These are phyloP conservation scores for Arctocebus calabarensis DNA, from an alignment of 2,797 vertebrate genomes.

Conservation along the genomic window DNA sequence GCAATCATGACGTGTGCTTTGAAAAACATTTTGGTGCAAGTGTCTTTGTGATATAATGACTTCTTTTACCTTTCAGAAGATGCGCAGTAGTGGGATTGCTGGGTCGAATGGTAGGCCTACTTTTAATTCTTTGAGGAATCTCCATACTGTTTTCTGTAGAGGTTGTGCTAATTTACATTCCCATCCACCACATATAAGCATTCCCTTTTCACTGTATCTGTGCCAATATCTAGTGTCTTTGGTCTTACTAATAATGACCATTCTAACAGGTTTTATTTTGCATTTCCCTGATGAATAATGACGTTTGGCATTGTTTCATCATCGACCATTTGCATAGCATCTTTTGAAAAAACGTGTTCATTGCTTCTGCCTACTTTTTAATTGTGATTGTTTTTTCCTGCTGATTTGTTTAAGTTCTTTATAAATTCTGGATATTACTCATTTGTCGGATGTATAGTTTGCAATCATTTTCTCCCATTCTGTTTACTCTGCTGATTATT, in stretches of 20 bases:
- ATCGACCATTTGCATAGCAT: not conserved
- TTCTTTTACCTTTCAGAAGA: not conserved
- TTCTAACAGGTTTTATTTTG: not conserved
- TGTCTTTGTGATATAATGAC: not conserved
- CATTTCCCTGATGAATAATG: not conserved
- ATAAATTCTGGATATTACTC: not conserved
- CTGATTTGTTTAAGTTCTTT: not conserved
- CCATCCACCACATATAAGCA: not conserved
- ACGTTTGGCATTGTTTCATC: not conserved
- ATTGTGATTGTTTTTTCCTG: not conserved
- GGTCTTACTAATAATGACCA: not conserved
- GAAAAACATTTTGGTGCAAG: not conserved
- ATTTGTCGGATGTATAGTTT: not conserved
- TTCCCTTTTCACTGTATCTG: not conserved
- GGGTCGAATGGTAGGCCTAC: not conserved
- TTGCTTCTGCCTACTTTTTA: not conserved
- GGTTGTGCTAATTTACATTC: not conserved
- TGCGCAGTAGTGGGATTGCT: not conserved
- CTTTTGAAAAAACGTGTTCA: not conserved
- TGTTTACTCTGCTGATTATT: not conserved
- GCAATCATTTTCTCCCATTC: not conserved
- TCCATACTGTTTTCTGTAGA: not conserved
- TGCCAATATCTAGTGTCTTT: not conserved
- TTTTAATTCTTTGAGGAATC: not conserved
- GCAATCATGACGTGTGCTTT: not conserved